A percentile compares a stretch with the other conserved stretches of the same genome.
Conservation (phyloP, 2,888 invertebrate species). For the Dicyrtomina minuta region DNA sequence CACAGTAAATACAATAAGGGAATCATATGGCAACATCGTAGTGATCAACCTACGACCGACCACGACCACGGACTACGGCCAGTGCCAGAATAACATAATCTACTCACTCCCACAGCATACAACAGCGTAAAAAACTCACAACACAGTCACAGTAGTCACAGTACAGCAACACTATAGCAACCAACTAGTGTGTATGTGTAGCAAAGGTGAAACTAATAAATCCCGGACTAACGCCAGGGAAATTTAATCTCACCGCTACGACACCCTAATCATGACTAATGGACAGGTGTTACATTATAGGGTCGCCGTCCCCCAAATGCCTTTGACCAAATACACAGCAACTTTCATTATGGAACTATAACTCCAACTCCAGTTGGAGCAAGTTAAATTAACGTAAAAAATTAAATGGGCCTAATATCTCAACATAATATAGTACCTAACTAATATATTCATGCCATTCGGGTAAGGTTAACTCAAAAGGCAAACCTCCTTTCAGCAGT, state of each 20-base stretch:
- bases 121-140: background rate
- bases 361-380: background rate
- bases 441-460: background rate
- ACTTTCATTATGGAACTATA: too few species aligned
- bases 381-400: background rate
- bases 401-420: too few species aligned
- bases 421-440: background rate
- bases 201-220: background rate
- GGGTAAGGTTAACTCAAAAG: too few species aligned
- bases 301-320: background rate
- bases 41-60: too few species aligned
- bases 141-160: background rate
- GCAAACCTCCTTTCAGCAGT: too few species aligned
- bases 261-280: conserved; percentile 2
- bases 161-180: background rate
- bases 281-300: conserved; percentile 14
- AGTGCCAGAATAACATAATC: background rate
- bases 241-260: conserved; percentile 1
- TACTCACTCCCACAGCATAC: background rate
- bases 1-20: too few species aligned
- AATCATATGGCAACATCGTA: too few species aligned
- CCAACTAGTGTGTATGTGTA: background rate
- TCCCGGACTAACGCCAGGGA: conserved; percentile 9
- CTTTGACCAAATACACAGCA: too few species aligned
- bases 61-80: too few species aligned